Base-by-base conservation (phyloP, 2,888 invertebrate genomes). In the Torymus aiolomorphi region DNA sequence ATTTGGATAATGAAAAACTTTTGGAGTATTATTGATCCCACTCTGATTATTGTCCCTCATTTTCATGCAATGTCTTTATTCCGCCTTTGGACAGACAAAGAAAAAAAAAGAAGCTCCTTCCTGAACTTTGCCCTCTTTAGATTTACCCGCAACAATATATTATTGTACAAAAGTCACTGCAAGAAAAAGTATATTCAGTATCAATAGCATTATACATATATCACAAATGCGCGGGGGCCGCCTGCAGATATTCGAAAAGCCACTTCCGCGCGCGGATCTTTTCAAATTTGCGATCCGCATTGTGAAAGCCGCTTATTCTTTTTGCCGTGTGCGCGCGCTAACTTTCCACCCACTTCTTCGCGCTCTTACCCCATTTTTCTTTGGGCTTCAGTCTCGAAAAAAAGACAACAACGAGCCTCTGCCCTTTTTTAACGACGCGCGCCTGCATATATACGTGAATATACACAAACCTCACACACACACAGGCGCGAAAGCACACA, bases 301-400 rank as follows among this genome's bases (percentile, higher is more conserved):
- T 75, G 75, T 75, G 70, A 72, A 72, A 72, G 49, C 56, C 61
- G 66, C 72, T 80, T 80, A 71, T 76, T 80, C 61, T 54, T 51
- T 76, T 67, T 76, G 54, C 67, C 16, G 49, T 3, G 5, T 3
- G 31, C 31, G 31, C 31, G 52, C 18, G 13, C 51, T 67, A 67
- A 62, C 76, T 72, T 72, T 61, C 61, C 11, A 24, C 59, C 20
- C 42, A 51, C 52, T 24, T 16, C 49, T n/a, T 31, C 42, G 42
- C 42, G 42, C 56, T 59, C 14, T 51, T 51, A 14, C 0, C 62
- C 61, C 52, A 31, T 75, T 70, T 63, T 62, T 52, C 74, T 61
- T 56, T 51, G 18, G 2, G 42, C 42, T 42, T 42, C 51, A 31
- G 2, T 4, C 61, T 71, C 24, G 1, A 31, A 51, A 14, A 67